Percentiles rank a stretch among this genome's conserved stretches.
Evolutionary conservation across 2,888 invertebrate species (phyloP).

Genomic region (Troides helena): DNA sequence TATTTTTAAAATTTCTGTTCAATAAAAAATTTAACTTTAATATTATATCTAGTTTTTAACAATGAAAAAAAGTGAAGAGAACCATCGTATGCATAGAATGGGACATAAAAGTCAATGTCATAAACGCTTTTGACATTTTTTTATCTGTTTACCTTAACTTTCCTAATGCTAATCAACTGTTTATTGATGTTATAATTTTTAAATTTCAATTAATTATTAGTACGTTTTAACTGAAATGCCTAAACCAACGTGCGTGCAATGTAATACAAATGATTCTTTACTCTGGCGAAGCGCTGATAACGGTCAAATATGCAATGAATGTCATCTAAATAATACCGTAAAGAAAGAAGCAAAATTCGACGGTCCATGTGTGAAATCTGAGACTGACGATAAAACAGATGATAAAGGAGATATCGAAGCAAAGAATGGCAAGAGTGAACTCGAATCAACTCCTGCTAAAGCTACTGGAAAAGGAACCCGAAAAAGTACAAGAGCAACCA

Average conservation of each 20-base stretch:
- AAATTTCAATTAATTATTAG: constrained; percentile 15
- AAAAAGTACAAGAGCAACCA: constrained; percentile 81
- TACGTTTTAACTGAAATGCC: constrained; percentile 65
- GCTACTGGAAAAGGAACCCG: constrained; percentile 77
- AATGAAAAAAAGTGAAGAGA: not conserved
- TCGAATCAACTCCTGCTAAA: constrained; percentile 66
- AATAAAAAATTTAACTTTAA: too few species aligned
- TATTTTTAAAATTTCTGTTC: too few species aligned
- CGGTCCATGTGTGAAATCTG: constrained; percentile 46
- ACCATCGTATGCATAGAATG: not conserved
- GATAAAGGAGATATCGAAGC: constrained; percentile 53
- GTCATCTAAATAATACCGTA: constrained; percentile 77
- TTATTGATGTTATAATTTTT: constrained; percentile 12
- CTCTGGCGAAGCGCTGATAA: constrained; percentile 88
- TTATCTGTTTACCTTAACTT: not conserved
- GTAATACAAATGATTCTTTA: constrained; percentile 84
- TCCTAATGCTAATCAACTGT: constrained; percentile 8
- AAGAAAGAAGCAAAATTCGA: constrained; percentile 57
- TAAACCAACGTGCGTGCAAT: constrained; percentile 85
- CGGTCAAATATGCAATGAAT: constrained; percentile 89
- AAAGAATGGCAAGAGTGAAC: constrained; percentile 56
- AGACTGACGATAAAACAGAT: constrained; percentile 57
- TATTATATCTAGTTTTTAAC: too few species aligned
- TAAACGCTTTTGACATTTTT: not conserved
- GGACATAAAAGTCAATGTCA: not conserved